phyloP scores from a whole-genome alignment of 1,140 invertebrate genomes.

The Bursaphelenchus mucronatus region DNA sequence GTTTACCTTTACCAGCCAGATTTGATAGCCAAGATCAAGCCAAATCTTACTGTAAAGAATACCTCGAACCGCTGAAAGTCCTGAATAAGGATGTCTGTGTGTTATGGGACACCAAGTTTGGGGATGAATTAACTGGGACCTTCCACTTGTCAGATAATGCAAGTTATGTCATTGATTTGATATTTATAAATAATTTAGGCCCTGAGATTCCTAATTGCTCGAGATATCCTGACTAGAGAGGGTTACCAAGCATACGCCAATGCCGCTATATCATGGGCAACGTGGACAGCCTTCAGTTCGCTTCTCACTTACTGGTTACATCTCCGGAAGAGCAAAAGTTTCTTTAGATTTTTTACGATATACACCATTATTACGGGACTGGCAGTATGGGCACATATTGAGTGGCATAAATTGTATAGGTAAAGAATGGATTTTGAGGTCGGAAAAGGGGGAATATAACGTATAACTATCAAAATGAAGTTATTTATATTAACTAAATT shows the following conservation, averaged over 20 bases:
- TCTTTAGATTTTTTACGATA: conserved; percentile 1
- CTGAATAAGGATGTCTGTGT: conserved; percentile 4
- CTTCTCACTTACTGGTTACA: conserved; percentile 11
- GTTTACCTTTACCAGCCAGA: conserved; percentile 1
- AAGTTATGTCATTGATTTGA: conserved; percentile 3
- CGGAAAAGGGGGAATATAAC: no score
- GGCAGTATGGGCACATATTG: background rate
- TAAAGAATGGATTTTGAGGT: background rate
- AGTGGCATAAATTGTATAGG: conserved; percentile 14
- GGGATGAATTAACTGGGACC: conserved; percentile 11
- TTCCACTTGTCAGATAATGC: conserved; percentile 20
- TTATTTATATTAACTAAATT: background rate
- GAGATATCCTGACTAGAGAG: conserved; percentile 15
- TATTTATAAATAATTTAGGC: conserved; percentile 9
- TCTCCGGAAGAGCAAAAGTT: background rate
- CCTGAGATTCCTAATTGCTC: conserved; percentile 5
- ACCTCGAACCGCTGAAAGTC: conserved; percentile 10
- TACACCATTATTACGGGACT: conserved; percentile 14
- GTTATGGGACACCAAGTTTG: conserved; percentile 18
- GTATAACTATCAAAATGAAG: no score
- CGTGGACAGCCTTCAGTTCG: conserved; percentile 13
- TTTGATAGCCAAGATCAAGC: conserved; percentile 9
- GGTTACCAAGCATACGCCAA: conserved; percentile 17
- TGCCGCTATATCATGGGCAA: conserved; percentile 18
- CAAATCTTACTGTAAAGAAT: conserved; percentile 6